Percentiles rank a stretch among this genome's conserved stretches.
These are phyloP conservation scores for Nanorana parkeri DNA, from an alignment of 2,113 vertebrate species.

Conservation along the genomic window DNA sequence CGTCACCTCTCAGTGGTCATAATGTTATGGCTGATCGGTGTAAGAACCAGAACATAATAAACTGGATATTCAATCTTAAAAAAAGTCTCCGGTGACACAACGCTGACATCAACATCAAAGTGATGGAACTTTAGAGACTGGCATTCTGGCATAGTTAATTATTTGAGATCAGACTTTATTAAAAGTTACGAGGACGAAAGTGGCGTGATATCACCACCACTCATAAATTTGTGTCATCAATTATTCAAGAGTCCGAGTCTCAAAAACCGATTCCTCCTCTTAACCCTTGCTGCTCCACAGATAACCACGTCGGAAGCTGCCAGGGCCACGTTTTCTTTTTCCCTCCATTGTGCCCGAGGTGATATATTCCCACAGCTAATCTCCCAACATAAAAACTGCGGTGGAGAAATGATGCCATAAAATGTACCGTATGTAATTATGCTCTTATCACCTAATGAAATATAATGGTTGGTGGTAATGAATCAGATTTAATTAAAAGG, in stretches of 20 bases:
- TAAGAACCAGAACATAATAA: neutral
- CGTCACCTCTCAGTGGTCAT: too few species aligned
- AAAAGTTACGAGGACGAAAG: conserved; percentile 26
- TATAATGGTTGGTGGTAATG: too few species aligned
- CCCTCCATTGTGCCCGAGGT: too few species aligned
- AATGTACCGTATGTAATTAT: neutral
- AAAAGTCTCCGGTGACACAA: neutral
- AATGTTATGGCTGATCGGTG: too few species aligned
- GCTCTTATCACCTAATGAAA: too few species aligned
- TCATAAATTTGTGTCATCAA: conserved; percentile 39
- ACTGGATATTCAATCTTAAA: too few species aligned
- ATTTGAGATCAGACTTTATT: conserved; percentile 38
- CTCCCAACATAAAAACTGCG: neutral
- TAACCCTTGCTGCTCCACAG: neutral
- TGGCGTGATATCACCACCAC: neutral
- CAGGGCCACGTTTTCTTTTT: too few species aligned
- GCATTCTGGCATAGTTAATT: neutral
- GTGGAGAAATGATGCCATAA: neutral
- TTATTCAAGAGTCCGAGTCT: conserved; percentile 8
- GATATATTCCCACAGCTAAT: too few species aligned
- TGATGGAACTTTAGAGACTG: neutral
- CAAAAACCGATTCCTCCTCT: neutral
- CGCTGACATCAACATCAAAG: conserved; percentile 13
- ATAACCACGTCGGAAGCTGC: neutral
- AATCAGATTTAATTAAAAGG: too few species aligned